Base-by-base conservation (phyloP, 2,888 invertebrate genomes). In the Aspidiotus destructor region DNA sequence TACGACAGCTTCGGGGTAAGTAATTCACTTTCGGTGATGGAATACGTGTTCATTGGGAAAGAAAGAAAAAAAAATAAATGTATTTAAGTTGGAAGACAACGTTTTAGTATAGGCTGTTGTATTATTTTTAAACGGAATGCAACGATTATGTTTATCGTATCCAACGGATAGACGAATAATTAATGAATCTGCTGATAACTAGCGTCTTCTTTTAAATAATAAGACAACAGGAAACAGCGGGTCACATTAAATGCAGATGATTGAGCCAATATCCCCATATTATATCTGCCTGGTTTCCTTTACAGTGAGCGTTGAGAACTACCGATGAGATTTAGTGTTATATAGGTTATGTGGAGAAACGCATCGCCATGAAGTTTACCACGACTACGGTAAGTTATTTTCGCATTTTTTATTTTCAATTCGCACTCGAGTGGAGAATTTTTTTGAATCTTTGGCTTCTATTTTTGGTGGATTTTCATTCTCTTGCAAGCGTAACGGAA, bases 171-270 rank as follows among this genome's bases (percentile, higher is more conserved):
- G 57, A 61, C 68, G 54, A 68, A 61, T 68, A 60, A 68, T 68
- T 68, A 61, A 68, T 53, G 54, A 61, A 68, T 17, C 61, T 52
- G 60, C 17, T 58, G 40, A 58, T 40, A 40, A 40, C 28, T 58
- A 58, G 17, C 58, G 17, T 58, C 58, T 60, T 42, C 48, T 67
- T 28, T 48, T 3, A 60, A 58, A 68, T 68, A 44, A 68, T 42
- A 62, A 69, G 62, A 69, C 57, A 69, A 58, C 68, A 57, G 55
- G 69, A 60, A 58, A 63, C 70, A 70, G 69, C 67, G 41, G 67
- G 67, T 67, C 58, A 67, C 44, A 67, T 67, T 58, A 67, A 67
- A 67, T 67, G 58, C 67, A 58, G 67, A 67, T 67, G 67, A 67
- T 60, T 52, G 67, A 67, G 44, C 48, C 41, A 48, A 67, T 13